These are phyloP conservation scores for Laticauda colubrina DNA, from an alignment of 2,113 vertebrate genomes.

Conservation along the genomic window DNA sequence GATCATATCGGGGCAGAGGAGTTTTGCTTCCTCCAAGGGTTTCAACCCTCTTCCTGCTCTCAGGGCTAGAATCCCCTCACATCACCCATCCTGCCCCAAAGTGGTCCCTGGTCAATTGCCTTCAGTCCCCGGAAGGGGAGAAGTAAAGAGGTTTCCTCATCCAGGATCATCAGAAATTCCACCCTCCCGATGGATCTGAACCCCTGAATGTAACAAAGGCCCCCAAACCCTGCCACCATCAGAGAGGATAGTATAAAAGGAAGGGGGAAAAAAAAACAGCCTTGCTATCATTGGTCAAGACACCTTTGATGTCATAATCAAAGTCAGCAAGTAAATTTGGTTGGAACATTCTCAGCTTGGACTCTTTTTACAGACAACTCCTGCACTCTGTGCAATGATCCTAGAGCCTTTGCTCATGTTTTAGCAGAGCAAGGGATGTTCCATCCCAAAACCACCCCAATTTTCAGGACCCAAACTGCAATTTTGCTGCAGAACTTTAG, in stretches of 20 bases:
- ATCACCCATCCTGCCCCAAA: slow-evolving; percentile 5
- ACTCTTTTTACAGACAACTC: neutral
- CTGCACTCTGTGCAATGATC: neutral
- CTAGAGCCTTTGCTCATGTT: neutral
- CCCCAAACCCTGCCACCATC: neutral
- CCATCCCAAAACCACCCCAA: neutral
- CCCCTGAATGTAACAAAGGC: slow-evolving; percentile 5
- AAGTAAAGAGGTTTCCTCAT: slow-evolving; percentile 28
- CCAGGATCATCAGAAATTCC: slow-evolving; percentile 31
- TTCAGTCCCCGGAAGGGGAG: slow-evolving; percentile 28
- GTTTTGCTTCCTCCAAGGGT: neutral
- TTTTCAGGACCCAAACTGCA: neutral
- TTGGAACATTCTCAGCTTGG: slow-evolving; percentile 17
- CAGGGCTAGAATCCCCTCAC: neutral
- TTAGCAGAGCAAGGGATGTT: neutral
- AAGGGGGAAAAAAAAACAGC: neutral
- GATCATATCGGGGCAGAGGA: neutral
- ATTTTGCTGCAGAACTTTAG: neutral
- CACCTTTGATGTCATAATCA: slow-evolving; percentile 27
- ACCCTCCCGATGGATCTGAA: slow-evolving; percentile 18
- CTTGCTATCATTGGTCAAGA: slow-evolving; percentile 5
- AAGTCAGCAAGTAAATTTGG: slow-evolving; percentile 1
- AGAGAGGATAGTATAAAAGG: neutral
- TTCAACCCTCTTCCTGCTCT: neutral
- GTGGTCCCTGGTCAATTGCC: neutral